A percentile compares a stretch with the other conserved stretches of the same genome.
These are phyloP conservation scores for Rhopalosiphum maidis DNA, from an alignment of 1,140 invertebrate species.

Conservation along the genomic window DNA sequence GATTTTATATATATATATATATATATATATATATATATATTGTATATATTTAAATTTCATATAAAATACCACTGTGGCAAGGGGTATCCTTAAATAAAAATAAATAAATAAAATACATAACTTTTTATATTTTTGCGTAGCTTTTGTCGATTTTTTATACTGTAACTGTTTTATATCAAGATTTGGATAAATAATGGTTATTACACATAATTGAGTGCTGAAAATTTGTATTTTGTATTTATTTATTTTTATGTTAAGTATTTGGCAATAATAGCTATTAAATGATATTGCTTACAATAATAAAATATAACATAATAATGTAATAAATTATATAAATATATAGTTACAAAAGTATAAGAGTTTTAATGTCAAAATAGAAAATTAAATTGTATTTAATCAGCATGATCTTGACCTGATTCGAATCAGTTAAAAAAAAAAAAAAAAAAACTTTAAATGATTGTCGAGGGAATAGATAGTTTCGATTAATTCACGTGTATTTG, in stretches of 20 bases:
- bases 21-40: too few species aligned
- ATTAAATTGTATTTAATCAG: neutral
- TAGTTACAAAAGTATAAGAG: neutral
- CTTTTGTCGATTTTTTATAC: neutral
- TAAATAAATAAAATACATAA: neutral
- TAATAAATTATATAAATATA: neutral
- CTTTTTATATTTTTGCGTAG: neutral
- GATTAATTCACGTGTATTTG: neutral
- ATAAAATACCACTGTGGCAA: neutral
- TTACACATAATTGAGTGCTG: neutral
- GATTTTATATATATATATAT: too few species aligned
- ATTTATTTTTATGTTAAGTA: neutral
- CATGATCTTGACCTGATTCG: too few species aligned
- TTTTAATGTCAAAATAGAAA: neutral
- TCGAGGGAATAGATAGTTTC: fast-evolving
- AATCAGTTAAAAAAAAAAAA: neutral
- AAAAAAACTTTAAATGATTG: neutral
- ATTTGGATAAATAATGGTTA: neutral
- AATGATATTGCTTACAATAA: neutral
- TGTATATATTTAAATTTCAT: too few species aligned
- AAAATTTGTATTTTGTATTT: neutral
- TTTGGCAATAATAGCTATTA: neutral
- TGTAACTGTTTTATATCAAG: neutral
- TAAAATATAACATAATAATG: neutral
- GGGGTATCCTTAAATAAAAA: neutral